Evolutionary conservation across 2,888 invertebrate genomes (phyloP).

Genomic region (Sphaeridia pumilis): DNA sequence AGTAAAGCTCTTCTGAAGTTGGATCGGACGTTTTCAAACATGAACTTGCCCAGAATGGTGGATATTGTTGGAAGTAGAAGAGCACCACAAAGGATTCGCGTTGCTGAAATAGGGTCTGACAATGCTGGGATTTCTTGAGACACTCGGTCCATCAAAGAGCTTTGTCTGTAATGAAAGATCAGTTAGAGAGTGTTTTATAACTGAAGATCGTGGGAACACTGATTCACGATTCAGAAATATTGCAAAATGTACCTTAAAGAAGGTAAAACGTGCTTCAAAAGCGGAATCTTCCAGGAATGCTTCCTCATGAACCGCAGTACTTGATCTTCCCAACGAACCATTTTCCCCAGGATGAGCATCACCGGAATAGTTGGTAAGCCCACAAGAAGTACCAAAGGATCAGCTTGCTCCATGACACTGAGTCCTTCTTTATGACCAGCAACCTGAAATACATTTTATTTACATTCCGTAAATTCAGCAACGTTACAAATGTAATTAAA

Average conservation of each 20-base stretch:
- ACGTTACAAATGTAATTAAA: no score
- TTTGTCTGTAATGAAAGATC: conserved; percentile 21
- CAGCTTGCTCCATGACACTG: conserved; percentile 86
- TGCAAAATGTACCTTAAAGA: conserved; percentile 43
- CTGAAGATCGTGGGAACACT: no score
- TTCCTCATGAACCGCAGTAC: conserved; percentile 65
- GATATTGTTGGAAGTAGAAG: conserved; percentile 87
- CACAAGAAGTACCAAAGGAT: conserved; percentile 79
- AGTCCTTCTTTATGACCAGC: conserved; percentile 90
- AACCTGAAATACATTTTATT: conserved; percentile 54
- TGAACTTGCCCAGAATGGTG: conserved; percentile 77
- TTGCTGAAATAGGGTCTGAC: conserved; percentile 73
- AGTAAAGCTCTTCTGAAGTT: conserved; percentile 83
- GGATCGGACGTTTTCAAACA: conserved; percentile 78
- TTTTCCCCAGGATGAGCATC: conserved; percentile 80
- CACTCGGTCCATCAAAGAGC: conserved; percentile 28
- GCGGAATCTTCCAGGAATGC: conserved; percentile 53
- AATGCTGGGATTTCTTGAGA: conserved; percentile 51
- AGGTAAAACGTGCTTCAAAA: conserved; percentile 56
- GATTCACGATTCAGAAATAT: no score
- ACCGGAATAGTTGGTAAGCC: conserved; percentile 90
- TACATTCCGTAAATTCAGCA: background rate
- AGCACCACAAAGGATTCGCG: conserved; percentile 85
- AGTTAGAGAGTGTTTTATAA: no score
- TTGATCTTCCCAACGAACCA: conserved; percentile 93